These are phyloP conservation scores for Gadus chalcogrammus DNA, from an alignment of 2,113 vertebrate species.

Conservation along the genomic window DNA sequence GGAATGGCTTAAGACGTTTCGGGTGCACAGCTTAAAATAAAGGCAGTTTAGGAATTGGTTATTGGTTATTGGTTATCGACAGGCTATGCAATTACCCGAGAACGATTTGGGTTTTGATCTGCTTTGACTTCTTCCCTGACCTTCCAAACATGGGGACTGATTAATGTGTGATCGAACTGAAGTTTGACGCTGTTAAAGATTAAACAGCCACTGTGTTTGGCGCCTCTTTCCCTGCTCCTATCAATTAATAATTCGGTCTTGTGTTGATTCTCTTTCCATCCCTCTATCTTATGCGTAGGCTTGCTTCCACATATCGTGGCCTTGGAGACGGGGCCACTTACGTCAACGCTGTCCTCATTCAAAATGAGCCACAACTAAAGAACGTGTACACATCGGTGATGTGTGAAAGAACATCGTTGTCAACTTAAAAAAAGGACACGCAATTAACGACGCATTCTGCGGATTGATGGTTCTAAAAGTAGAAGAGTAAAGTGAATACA, in stretches of 20 bases:
- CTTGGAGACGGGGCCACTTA: constrained; percentile 22
- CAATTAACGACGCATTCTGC: too few relatives aligned
- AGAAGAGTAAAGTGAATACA: too few relatives aligned
- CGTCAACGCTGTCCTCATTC: constrained; percentile 57
- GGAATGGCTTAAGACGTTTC: too few relatives aligned
- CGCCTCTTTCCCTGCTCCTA: constrained; percentile 17
- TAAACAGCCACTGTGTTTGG: not conserved
- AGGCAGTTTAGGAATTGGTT: constrained; percentile 33
- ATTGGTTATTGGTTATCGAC: constrained; percentile 54
- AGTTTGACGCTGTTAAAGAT: constrained; percentile 28
- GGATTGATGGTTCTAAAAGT: too few relatives aligned
- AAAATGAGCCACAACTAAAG: constrained; percentile 56
- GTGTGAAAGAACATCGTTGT: constrained; percentile 4
- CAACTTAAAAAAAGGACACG: not conserved
- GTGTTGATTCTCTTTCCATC: too few relatives aligned
- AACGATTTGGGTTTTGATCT: constrained; percentile 39
- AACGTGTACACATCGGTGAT: constrained; percentile 45
- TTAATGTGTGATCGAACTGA: constrained; percentile 40
- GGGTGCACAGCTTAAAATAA: not conserved
- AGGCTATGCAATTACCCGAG: constrained; percentile 48
- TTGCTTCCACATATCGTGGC: not conserved
- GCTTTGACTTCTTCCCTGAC: constrained; percentile 42
- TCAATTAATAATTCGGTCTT: too few relatives aligned
- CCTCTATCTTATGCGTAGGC: constrained; percentile 37
- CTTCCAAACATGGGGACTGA: constrained; percentile 45